Percentiles rank a stretch among this genome's conserved stretches.
phyloP scores from a whole-genome alignment of 2,888 invertebrate species.

The Plebejus argus region DNA sequence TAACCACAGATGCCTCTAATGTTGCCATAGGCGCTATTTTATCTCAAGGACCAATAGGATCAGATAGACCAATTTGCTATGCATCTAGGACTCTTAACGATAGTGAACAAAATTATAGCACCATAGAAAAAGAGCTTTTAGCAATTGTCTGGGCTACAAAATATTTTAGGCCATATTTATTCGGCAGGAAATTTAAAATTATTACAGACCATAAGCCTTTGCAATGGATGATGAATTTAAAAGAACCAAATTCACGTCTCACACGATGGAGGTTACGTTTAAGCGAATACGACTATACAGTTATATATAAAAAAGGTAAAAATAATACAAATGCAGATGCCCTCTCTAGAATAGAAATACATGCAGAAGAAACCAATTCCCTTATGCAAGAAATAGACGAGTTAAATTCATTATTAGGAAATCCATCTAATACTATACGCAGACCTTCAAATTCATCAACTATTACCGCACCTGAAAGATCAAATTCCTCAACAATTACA shows the following conservation, averaged over 20 bases:
- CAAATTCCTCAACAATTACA: background rate
- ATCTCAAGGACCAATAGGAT: conserved; percentile 43
- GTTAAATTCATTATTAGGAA: conserved; percentile 28
- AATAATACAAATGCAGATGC: conserved; percentile 42
- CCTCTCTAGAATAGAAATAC: conserved; percentile 39
- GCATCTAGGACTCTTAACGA: conserved; percentile 44
- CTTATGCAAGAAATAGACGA: conserved; percentile 34
- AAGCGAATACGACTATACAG: conserved; percentile 43
- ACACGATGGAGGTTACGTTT: conserved; percentile 44
- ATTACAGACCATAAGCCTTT: background rate
- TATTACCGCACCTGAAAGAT: background rate
- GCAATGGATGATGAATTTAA: conserved; percentile 32
- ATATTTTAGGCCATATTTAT: background rate
- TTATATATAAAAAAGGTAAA: conserved; percentile 42
- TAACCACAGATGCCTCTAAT: conserved; percentile 44
- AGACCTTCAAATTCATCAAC: conserved; percentile 16
- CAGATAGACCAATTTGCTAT: conserved; percentile 43
- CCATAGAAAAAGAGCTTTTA: conserved; percentile 49
- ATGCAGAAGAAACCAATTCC: conserved; percentile 38
- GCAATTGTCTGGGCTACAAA: conserved; percentile 44
- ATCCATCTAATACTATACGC: conserved; percentile 26
- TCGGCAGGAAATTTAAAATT: no score
- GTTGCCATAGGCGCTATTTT: conserved; percentile 43
- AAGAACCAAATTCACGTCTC: conserved; percentile 40
- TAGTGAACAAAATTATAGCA: conserved; percentile 45